Conservation (phyloP, 2,888 invertebrate genomes). For the Ptychoptera albimana region DNA sequence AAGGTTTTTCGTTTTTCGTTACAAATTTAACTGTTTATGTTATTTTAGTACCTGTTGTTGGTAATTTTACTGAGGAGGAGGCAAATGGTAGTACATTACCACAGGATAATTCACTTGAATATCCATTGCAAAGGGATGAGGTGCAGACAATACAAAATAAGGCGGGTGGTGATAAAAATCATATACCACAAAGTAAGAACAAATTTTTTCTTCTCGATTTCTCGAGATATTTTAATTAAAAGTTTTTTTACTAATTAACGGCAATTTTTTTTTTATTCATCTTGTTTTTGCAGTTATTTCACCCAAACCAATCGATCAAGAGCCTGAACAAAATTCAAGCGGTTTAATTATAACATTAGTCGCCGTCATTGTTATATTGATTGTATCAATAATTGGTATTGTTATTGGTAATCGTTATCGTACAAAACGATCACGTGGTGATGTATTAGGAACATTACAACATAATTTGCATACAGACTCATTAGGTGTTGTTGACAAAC, state of each 20-base stretch:
- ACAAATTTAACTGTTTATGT: not conserved
- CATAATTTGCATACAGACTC: constrained; percentile 30
- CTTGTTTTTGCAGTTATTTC: constrained; percentile 21
- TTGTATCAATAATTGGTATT: constrained; percentile 53
- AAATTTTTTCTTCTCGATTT: not conserved
- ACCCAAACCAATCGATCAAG: constrained; percentile 38
- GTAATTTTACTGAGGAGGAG: constrained; percentile 48
- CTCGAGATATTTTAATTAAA: constrained; percentile 2
- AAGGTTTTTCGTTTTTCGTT: constrained; percentile 1
- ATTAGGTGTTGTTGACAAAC: constrained; percentile 29
- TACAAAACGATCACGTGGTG: constrained; percentile 36
- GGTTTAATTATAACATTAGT: constrained; percentile 54
- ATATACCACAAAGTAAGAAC: constrained; percentile 24
- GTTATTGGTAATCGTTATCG: constrained; percentile 52
- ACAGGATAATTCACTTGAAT: constrained; percentile 39
- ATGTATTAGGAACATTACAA: constrained; percentile 30
- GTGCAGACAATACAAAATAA: constrained; percentile 42
- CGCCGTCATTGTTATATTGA: constrained; percentile 52
- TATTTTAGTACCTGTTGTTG: constrained; percentile 36
- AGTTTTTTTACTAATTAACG: not conserved
- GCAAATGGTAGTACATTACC: constrained; percentile 25
- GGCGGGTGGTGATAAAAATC: constrained; percentile 32
- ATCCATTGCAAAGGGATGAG: constrained; percentile 51
- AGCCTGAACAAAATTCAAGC: constrained; percentile 40
- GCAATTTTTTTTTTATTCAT: not conserved